Base-by-base conservation (phyloP, 2,797 vertebrate species). In the Tapera naevia region DNA sequence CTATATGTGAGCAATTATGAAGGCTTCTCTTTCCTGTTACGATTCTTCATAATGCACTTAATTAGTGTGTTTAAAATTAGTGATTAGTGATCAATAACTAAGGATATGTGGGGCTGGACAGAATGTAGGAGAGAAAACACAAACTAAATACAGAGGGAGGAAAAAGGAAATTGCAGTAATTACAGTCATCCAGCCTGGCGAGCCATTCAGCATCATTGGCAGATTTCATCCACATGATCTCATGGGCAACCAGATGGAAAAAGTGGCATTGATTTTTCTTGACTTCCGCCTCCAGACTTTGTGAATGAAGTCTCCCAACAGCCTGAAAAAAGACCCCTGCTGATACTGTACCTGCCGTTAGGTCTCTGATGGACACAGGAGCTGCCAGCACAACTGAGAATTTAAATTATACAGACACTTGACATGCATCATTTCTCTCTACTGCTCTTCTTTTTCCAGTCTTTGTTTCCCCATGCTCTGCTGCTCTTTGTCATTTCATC, bases 221-320 rank as follows among this genome's bases (percentile, higher is more conserved):
- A 50, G 75, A 45, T 70, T 90, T 92, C 46, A 71, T 69, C 86
- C 71, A 64, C 2, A 0, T 45, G 74, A 61, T 73, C 54, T 61
- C 89, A 19, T 64, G 90, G 82, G 71, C 46, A 92, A 88, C 13
- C 33, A 75, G 67, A 60, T 5, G 13, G 74, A 56, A 76, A 67
- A 82, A 54, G n/a, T 69, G 53, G 27, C 41, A 80, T 50, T 88
- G 80, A 54, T 65, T 79, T 83, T 85, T 71, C 58, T 79, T 81
- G 7, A 45, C 39, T 75, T 80, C 13, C 45, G 19, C 39, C 41
- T 70, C 33, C 46, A 70, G 56, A 69, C 37, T 75, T 86, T 81
- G 57, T 95, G 91, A 97, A 92, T 83, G 60, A 84, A 94, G 79
- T 75, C n/a, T n/a, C 14, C 6, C 21, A 45, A 37, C 21, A 61